A percentile compares a stretch with the other conserved stretches of the same genome.
These are phyloP conservation scores for Xiphydria camelus DNA, from an alignment of 2,888 invertebrate genomes.

Conservation along the genomic window DNA sequence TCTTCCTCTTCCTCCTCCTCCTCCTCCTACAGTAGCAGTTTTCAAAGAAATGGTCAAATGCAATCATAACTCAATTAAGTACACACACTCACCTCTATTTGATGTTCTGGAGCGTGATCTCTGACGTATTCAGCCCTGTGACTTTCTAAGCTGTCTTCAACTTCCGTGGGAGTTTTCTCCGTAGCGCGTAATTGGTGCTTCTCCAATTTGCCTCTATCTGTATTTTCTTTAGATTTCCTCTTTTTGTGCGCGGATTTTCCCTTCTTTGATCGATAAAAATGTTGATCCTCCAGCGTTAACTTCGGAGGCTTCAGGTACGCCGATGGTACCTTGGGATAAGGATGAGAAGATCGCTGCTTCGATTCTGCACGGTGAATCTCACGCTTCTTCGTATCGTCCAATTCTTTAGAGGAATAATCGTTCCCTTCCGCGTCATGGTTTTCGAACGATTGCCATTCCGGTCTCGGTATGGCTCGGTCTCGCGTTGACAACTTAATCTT, in stretches of 20 bases:
- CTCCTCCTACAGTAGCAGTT: slow-evolving; percentile 6
- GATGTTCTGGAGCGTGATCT: slow-evolving; percentile 38
- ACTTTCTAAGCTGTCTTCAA: slow-evolving; percentile 15
- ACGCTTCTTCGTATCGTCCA: too few relatives aligned
- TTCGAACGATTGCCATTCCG: too few relatives aligned
- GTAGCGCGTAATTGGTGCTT: slow-evolving; percentile 1
- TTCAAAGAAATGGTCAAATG: background rate
- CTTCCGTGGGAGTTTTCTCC: slow-evolving; percentile 18
- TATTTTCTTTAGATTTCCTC: slow-evolving; percentile 5
- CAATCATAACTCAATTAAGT: too few relatives aligned
- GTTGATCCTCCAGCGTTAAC: slow-evolving; percentile 10
- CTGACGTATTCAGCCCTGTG: slow-evolving; percentile 27
- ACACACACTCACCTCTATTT: slow-evolving; percentile 18
- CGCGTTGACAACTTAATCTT: too few relatives aligned
- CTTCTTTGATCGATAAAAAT: slow-evolving; percentile 13
- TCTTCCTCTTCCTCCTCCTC: slow-evolving; percentile 8
- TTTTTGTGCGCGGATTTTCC: background rate
- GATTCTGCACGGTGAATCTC: too few relatives aligned
- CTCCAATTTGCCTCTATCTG: slow-evolving; percentile 4
- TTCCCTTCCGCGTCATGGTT: too few relatives aligned
- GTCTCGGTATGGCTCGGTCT: too few relatives aligned
- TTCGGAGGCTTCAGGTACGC: slow-evolving; percentile 27
- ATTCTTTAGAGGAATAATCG: too few relatives aligned
- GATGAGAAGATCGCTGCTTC: background rate
- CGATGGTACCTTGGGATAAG: slow-evolving; percentile 18